Conservation (phyloP, 64 coral and sea anemone species). For the Porites lutea region DNA sequence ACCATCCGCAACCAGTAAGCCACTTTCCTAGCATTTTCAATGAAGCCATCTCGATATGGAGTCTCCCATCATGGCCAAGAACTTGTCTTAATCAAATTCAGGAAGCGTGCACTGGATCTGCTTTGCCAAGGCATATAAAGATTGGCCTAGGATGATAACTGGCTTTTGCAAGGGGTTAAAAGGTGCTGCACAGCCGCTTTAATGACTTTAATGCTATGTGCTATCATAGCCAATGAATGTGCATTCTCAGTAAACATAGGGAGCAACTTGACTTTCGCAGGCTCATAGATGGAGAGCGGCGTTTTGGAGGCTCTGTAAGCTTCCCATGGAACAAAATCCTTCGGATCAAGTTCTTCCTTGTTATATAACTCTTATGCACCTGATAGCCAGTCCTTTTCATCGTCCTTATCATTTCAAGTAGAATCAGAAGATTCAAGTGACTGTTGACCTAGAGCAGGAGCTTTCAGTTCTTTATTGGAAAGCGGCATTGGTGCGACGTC, state of each 20-base stretch:
- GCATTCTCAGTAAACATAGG: conserved; percentile 67
- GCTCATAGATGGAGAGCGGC: not conserved
- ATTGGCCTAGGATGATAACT: conserved; percentile 34
- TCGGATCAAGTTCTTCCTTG: conserved; percentile 40
- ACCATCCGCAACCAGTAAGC: conserved; percentile 32
- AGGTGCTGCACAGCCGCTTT: conserved; percentile 48
- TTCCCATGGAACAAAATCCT: conserved; percentile 58
- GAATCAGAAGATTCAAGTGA: not conserved
- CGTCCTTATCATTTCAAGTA: conserved; percentile 4
- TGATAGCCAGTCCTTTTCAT: conserved; percentile 33
- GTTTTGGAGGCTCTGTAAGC: conserved; percentile 48
- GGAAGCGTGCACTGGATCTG: conserved; percentile 39
- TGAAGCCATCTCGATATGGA: conserved; percentile 47
- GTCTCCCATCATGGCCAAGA: conserved; percentile 46
- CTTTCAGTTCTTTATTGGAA: conserved; percentile 17
- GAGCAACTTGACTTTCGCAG: conserved; percentile 41
- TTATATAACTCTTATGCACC: conserved; percentile 7
- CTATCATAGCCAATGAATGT: conserved; percentile 53
- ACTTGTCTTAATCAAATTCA: conserved; percentile 43
- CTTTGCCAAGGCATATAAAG: conserved; percentile 56
- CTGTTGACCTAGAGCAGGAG: conserved; percentile 1
- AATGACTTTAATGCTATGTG: conserved; percentile 26
- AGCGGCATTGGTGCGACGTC: conserved; percentile 19
- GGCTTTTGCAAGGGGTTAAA: conserved; percentile 20
- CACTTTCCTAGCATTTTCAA: conserved; percentile 59